Conservation (phyloP, 1,140 invertebrate genomes). For the Caenorhabditis remanei region DNA sequence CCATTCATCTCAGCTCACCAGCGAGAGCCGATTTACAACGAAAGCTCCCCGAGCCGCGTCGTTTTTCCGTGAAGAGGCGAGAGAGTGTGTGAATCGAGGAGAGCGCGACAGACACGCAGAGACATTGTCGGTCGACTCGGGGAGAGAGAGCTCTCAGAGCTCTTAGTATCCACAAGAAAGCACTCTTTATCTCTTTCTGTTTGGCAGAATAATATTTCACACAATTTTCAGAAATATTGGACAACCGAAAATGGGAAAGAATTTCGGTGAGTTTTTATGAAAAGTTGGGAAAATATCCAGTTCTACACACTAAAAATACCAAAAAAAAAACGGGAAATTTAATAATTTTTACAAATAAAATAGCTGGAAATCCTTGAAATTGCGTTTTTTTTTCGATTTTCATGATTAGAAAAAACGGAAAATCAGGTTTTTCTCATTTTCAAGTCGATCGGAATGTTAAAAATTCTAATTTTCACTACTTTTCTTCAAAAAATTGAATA, state of each 20-base stretch:
- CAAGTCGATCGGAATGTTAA: no score
- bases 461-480: no score
- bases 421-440: no score
- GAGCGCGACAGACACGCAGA: neutral
- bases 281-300: no score
- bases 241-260: neutral
- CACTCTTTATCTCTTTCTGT: conserved; percentile 13
- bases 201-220: neutral
- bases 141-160: neutral
- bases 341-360: neutral
- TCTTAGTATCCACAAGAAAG: neutral
- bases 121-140: conserved; percentile 22
- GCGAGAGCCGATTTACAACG: conserved; percentile 24
- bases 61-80: conserved; percentile 10
- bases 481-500: no score
- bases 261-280: no score
- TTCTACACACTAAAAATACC: no score
- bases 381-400: no score
- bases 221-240: neutral
- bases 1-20: neutral
- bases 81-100: conserved; percentile 35
- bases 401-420: no score
- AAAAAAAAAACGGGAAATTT: no score
- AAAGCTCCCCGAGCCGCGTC: neutral
- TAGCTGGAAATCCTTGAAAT: no score